Base-by-base conservation (phyloP, 1,140 invertebrate genomes). In the Temnothorax nylanderi region DNA sequence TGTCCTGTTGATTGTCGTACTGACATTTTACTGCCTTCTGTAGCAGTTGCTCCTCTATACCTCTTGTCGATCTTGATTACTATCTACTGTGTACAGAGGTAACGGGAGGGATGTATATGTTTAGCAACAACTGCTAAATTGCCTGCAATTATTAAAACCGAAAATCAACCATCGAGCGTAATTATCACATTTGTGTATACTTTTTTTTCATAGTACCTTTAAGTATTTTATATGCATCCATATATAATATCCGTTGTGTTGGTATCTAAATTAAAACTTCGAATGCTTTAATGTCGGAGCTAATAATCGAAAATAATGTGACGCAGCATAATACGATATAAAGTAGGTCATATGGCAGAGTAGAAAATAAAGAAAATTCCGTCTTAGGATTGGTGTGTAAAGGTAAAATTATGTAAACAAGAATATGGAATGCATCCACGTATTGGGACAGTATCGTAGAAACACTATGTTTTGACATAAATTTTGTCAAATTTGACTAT, bases 1-100 rank as follows among this genome's bases (percentile, higher is more conserved):
- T 81, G 93, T 95, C 92, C 90, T 94, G 92, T 94, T 95, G 93
- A 94, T 93, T 93, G 91, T 94, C 93, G 87, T 92, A 92, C 89
- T 92, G 92, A 93, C 90, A 92, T 90, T 92, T 91, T 90, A 90
- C 88, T 92, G 89, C 91, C 92, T 91, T 85, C 71, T 92, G 85
- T 69, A 69, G 65, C 89, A 89, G 91, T 85, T 88, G 86, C 80
- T 65, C 88, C 74, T 89, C 89, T 81, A 86, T 91, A 91, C 91
- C 90, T 90, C 90, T 64, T 78, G 74, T 89, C 87, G 77, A 65
- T 90, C 72, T 91, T 74, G 74, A 41, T 64, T 64, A 87, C 60
- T 81, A 87, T 85, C 77, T 54, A 78, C 21, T 49, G 54, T 65
- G 77, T 80, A 84, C 72, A 64, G 80, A 85, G 89, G 84, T 91